Conservation (phyloP, 2,113 vertebrate species). For the Grammomys dolichurus region DNA sequence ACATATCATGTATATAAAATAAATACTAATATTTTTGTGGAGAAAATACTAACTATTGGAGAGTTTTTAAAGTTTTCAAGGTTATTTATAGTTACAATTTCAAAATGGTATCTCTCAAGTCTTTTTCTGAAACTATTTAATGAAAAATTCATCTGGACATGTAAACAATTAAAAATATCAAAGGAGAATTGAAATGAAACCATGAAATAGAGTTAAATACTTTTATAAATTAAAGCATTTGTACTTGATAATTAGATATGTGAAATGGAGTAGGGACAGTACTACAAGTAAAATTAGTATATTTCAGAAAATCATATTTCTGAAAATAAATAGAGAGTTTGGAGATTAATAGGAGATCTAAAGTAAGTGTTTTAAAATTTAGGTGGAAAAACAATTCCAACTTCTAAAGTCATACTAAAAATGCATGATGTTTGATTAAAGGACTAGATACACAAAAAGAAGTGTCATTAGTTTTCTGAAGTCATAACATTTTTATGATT, state of each 20-base stretch:
- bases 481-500: not conserved
- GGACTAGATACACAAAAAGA: not conserved
- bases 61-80: not conserved
- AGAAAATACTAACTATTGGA: conserved; percentile 22
- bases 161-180: not conserved
- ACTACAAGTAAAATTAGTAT: not conserved
- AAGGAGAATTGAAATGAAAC: not conserved
- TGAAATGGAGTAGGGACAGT: not conserved
- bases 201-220: not conserved
- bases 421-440: not conserved
- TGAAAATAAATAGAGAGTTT: not conserved
- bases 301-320: not conserved
- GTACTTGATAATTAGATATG: not conserved
- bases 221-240: conserved; percentile 20
- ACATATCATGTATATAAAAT: not conserved
- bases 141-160: not conserved
- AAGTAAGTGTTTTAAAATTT: conserved; percentile 34
- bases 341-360: not conserved
- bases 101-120: not conserved
- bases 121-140: not conserved
- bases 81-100: conserved; percentile 2
- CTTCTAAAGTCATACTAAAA: not conserved
- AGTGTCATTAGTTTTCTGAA: not conserved
- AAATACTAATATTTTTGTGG: not conserved
- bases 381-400: not conserved